Evolutionary conservation across 2,797 vertebrate genomes (phyloP).

Genomic region (Xiphorhynchus erythropygius): DNA sequence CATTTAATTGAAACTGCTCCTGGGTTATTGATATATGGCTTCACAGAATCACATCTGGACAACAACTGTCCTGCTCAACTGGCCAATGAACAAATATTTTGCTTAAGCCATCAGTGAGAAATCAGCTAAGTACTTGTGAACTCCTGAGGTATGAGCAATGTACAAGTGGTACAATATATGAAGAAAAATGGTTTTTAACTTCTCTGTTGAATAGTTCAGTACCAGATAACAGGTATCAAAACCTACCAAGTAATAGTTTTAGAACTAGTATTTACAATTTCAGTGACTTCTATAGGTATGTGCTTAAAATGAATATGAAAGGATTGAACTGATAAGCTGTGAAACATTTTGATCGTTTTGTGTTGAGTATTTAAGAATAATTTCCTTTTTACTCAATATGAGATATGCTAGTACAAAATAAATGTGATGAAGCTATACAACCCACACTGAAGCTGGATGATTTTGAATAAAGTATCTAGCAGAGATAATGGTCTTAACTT

Average conservation of each 20-base stretch:
- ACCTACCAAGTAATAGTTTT: not conserved
- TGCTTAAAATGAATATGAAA: not conserved
- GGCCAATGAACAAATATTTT: not conserved
- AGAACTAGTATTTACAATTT: not conserved
- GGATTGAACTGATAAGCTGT: not conserved
- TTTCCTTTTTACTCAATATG: not conserved
- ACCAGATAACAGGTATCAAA: not conserved
- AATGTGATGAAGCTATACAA: not conserved
- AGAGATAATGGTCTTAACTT: constrained; percentile 26
- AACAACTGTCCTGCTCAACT: not conserved
- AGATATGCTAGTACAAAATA: not conserved
- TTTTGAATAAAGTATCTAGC: constrained; percentile 41
- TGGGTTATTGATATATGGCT: not conserved
- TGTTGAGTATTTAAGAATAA: constrained; percentile 1
- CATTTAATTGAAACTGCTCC: not conserved
- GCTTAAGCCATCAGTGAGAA: not conserved
- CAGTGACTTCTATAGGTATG: not conserved
- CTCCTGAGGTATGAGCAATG: not conserved
- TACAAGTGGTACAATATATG: not conserved
- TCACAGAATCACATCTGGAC: not conserved
- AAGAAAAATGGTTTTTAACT: not conserved
- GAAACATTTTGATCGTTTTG: constrained; percentile 6
- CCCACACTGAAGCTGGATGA: constrained; percentile 15
- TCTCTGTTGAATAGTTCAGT: not conserved
- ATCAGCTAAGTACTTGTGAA: not conserved